Conservation (phyloP, 2,113 vertebrate species). For the Symphodus melops region DNA sequence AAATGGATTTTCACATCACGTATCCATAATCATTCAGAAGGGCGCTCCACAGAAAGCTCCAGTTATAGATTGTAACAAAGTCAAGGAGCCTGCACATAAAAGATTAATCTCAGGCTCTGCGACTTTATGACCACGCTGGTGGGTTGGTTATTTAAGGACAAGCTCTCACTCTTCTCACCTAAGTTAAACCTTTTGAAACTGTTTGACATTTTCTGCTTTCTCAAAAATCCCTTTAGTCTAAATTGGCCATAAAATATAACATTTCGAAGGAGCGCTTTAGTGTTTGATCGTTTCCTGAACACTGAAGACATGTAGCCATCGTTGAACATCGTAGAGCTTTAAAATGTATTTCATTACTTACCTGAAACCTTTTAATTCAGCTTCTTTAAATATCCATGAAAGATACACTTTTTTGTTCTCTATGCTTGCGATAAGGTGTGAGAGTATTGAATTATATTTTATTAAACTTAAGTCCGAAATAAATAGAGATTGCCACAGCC, state of each 20-base stretch:
- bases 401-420: not conserved
- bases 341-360: not conserved
- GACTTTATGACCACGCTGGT: conserved; percentile 2
- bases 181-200: not conserved
- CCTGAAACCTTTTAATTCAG: not conserved
- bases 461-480: no score
- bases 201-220: not conserved
- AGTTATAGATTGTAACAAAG: conserved; percentile 14
- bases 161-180: not conserved
- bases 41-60: not conserved
- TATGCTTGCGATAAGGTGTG: not conserved
- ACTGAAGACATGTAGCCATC: not conserved
- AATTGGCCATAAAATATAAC: not conserved
- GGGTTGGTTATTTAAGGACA: conserved; percentile 14
- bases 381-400: not conserved
- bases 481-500: no score
- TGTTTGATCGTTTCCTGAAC: not conserved
- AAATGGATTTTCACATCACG: conserved; percentile 14
- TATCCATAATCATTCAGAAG: conserved; percentile 7
- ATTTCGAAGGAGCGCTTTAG: not conserved
- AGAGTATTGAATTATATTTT: no score
- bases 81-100: conserved; percentile 3
- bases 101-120: not conserved
- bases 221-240: not conserved
- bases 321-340: not conserved